phyloP scores from a whole-genome alignment of 92 coral and sea anemone species.

The Bergia puertoricense region DNA sequence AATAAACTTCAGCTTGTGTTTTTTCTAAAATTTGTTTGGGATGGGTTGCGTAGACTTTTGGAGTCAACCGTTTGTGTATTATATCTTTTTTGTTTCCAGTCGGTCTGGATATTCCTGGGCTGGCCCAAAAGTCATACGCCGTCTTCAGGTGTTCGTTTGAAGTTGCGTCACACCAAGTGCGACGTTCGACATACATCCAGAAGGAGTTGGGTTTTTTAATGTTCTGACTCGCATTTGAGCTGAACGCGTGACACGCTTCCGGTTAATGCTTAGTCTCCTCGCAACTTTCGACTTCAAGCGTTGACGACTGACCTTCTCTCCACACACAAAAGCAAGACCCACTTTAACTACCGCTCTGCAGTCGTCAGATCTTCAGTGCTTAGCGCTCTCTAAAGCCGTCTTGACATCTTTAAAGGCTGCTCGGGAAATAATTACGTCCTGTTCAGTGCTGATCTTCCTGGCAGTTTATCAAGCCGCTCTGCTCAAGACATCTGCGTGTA shows the following conservation, averaged over 20 bases:
- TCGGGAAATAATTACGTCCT: constrained; percentile 15
- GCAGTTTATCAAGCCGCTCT: constrained; percentile 23
- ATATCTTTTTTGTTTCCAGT: constrained; percentile 49
- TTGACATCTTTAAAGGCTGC: constrained; percentile 14
- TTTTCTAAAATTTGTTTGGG: constrained; percentile 31
- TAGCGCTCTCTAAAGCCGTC: constrained; percentile 5
- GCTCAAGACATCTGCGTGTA: not conserved
- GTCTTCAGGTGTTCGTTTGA: constrained; percentile 48
- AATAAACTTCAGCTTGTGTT: constrained; percentile 42
- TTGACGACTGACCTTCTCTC: too few species aligned
- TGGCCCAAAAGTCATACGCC: constrained; percentile 42
- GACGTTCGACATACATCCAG: constrained; percentile 46
- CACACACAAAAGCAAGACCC: too few species aligned
- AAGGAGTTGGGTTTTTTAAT: not conserved
- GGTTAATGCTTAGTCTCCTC: constrained; percentile 27
- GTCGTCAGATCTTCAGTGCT: constrained; percentile 32
- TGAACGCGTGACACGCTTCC: constrained; percentile 7
- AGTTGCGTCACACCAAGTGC: constrained; percentile 40
- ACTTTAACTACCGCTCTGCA: constrained; percentile 32
- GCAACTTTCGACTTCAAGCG: constrained; percentile 51
- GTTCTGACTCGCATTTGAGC: constrained; percentile 7
- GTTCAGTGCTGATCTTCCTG: constrained; percentile 33
- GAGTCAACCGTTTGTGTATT: not conserved
- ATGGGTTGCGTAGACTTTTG: constrained; percentile 12
- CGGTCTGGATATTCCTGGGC: constrained; percentile 48